These are phyloP conservation scores for Poliocrania exsul DNA, from an alignment of 2,797 vertebrate genomes.

Conservation along the genomic window DNA sequence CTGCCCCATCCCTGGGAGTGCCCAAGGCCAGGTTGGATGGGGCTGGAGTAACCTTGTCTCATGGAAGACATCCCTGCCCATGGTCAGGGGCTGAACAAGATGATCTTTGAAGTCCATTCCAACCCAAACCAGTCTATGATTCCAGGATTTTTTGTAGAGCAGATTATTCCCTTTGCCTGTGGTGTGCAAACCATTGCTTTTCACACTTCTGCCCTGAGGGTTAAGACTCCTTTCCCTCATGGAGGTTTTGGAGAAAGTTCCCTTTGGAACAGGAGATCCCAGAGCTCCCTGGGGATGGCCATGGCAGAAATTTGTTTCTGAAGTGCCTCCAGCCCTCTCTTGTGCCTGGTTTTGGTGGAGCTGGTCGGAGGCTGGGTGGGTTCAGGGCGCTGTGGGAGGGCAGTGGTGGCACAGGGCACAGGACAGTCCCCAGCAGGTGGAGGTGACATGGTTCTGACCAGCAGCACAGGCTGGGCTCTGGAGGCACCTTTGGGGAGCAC, in stretches of 20 bases:
- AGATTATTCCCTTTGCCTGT: not conserved
- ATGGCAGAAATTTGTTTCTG: not conserved
- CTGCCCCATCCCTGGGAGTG: not conserved
- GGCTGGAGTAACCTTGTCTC: not conserved
- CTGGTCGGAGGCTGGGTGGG: not conserved
- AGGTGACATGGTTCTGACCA: accelerated
- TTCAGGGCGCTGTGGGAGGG: not conserved
- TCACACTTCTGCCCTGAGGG: not conserved
- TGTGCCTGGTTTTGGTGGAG: accelerated
- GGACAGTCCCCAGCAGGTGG: not conserved
- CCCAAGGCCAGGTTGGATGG: accelerated
- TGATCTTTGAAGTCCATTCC: not conserved
- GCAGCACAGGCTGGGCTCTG: not conserved
- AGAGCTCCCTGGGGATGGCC: not conserved
- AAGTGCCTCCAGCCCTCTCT: not conserved
- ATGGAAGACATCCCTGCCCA: not conserved
- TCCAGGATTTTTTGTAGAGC: not conserved
- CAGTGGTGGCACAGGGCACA: not conserved
- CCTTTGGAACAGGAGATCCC: not conserved
- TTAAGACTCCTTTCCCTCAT: not conserved
- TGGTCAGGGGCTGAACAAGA: accelerated
- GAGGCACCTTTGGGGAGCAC: not conserved
- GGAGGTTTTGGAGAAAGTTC: not conserved
- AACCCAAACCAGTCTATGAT: not conserved
- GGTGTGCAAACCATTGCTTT: not conserved